Percentiles rank a stretch among this genome's conserved stretches.
Conservation (phyloP, 2,888 invertebrate species). For the Callyntrura guangdongensis region DNA sequence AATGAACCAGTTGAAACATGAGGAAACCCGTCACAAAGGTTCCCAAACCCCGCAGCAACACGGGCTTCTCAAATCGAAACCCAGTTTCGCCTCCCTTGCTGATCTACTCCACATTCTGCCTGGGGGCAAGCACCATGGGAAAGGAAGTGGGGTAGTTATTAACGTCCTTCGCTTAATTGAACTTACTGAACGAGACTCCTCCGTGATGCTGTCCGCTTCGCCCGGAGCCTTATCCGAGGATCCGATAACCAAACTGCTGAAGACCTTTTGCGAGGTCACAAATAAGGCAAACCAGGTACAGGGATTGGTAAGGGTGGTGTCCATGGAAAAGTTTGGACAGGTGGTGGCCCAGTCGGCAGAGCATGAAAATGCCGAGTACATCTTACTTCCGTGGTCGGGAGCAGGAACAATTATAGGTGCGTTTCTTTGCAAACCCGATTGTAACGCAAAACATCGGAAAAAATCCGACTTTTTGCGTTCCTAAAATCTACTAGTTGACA, state of each 20-base stretch:
- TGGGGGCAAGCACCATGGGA: neutral
- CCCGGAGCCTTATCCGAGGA: constrained; percentile 73
- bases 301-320: constrained; percentile 75
- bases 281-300: constrained; percentile 44
- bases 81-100: neutral
- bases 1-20: constrained; percentile 14
- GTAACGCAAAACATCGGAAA: too few relatives aligned
- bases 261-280: constrained; percentile 73
- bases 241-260: constrained; percentile 78
- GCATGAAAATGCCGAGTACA: constrained; percentile 68
- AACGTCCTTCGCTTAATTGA: constrained; percentile 77
- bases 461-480: too few relatives aligned
- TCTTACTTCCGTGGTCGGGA: constrained; percentile 81
- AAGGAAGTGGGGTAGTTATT: constrained; percentile 38
- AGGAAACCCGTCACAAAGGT: constrained; percentile 9
- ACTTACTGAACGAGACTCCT: constrained; percentile 78
- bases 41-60: too few relatives aligned
- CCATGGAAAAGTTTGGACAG: constrained; percentile 72
- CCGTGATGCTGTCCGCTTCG: constrained; percentile 78
- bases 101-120: neutral
- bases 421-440: too few relatives aligned
- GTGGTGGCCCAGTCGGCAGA: constrained; percentile 49
- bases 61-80: neutral
- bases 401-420: too few relatives aligned
- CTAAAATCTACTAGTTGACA: too few relatives aligned